Conservation (phyloP, 2,888 invertebrate genomes). For the Arenicola marina region DNA sequence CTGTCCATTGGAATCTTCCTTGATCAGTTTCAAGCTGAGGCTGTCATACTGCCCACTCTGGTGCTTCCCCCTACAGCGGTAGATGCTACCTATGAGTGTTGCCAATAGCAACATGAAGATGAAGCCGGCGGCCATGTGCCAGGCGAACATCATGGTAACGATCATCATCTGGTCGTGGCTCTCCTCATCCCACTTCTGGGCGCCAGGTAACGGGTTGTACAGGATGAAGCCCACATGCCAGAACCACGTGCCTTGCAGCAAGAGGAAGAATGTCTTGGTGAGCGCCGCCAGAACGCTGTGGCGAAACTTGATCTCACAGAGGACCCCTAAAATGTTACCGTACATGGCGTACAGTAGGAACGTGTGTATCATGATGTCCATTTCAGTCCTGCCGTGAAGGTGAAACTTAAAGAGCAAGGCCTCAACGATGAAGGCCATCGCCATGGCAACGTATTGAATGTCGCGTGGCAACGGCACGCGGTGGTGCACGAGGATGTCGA, state of each 20-base stretch:
- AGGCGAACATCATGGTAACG: slow-evolving; percentile 59
- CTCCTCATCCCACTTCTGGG: slow-evolving; percentile 52
- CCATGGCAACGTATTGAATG: slow-evolving; percentile 59
- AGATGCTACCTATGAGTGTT: neutral
- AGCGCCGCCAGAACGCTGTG: slow-evolving; percentile 57
- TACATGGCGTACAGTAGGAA: slow-evolving; percentile 61
- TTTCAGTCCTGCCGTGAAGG: slow-evolving; percentile 60
- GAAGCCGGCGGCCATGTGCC: slow-evolving; percentile 50
- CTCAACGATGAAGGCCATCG: slow-evolving; percentile 62
- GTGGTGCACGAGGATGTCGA: slow-evolving; percentile 59
- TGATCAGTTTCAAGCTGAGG: too few species aligned
- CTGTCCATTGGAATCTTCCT: too few species aligned
- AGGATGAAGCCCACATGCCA: slow-evolving; percentile 64
- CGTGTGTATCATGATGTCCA: slow-evolving; percentile 62
- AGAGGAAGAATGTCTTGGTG: slow-evolving; percentile 57
- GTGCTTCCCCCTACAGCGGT: too few species aligned
- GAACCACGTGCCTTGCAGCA: slow-evolving; percentile 67
- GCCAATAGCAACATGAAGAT: slow-evolving; percentile 46
- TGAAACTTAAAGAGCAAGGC: slow-evolving; percentile 64
- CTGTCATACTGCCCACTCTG: too few species aligned
- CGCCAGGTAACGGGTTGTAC: slow-evolving; percentile 60
- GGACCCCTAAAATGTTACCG: slow-evolving; percentile 47
- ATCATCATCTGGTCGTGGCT: slow-evolving; percentile 62
- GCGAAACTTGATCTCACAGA: slow-evolving; percentile 59
- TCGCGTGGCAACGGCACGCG: slow-evolving; percentile 56